Evolutionary conservation across 2,797 vertebrate genomes (phyloP), one percentile per base, ranked within the genome.

Genomic region (Falco columbarius): DNA sequence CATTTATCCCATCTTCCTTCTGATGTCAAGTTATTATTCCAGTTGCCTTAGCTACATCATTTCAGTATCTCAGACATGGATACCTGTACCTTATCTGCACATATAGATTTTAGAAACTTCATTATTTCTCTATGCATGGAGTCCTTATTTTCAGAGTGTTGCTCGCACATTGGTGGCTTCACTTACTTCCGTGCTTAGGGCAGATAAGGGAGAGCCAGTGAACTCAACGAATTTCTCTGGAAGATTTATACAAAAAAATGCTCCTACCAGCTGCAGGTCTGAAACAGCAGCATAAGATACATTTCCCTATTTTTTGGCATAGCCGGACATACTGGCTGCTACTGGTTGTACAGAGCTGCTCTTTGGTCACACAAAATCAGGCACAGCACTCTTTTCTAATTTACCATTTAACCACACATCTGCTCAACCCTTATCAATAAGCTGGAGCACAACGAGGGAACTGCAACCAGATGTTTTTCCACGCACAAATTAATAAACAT

Each of bases 41-140:
- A 96, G 90, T 92, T 97, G 93, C 91, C 91, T 97, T 93, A 95
- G 91, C 62, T 95, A 91, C 89, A 95, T 92, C 77, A 95, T 82
- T 85, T 91, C 30, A 63, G 71, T 46, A 89, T 74, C 94, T 97
- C 81, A 93, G 58, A 91, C 91, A 93, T 46, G 56, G 83, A 92
- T 77, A 90, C 75, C 83, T 65, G 61, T 75, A 91, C 75, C 79
- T 95, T 95, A 97, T 91, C 90, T 72, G 58, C 93, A 68, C 80
- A 94, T 89, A 81, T 40, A 94, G 42, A 94, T 87, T 86, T 89
- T 44, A 71, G 81, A 88, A 92, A 91, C 94, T 58, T 85, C 86
- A 72, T 95, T 82, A 86, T 85, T 65, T 95, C 79, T 71, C 83
- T 42, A 13, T 68, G 61, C 74, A 72, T 9, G 61, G 51, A 73